Base-by-base conservation (phyloP, 1,140 invertebrate genomes). In the Solenopsis fugax region DNA sequence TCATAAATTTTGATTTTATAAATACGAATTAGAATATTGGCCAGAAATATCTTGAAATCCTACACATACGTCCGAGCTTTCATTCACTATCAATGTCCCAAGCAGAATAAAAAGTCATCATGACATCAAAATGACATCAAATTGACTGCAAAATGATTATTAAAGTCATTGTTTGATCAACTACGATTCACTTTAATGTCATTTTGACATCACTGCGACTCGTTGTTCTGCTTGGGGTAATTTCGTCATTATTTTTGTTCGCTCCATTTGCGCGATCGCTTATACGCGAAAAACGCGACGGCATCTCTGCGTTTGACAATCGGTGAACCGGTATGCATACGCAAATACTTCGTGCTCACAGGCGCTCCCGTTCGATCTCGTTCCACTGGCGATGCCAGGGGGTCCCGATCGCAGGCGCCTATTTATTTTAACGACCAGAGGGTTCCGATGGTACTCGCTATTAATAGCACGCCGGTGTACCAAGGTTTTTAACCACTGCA, bases 391-490 rank as follows among this genome's bases (percentile, higher is more conserved):
- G n/a, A 9, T 45, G 12, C 10, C 18, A 24, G 9, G n/a, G n/a
- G 21, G 12, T 18, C 29, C 16, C 5, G 21, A 29, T 54, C n/a
- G 58, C 29, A n/a, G 12, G 34, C 34, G 34, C 34, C 9, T 73
- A 84, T 82, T 73, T 84, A 84, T 84, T 84, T 84, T 73, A 73
- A 84, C 56, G 45, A 75, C 16, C 13, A 82, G 65, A 52, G 50
- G 6, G 10, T 69, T 69, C 48, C 21, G 21, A 81, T 29, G 64
- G 16, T 54, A 50, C 34, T 34, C 29, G 58, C 48, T 69, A 75
- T 73, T 84, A 84, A 62, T 75, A 84, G 80, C 54, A 9, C 37
- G 58, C 41, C n/a, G 65, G 13, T 48, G n/a, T 48, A 41, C 10
- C 67, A 29, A 62, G 69, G n/a, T 37, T 37, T 84, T 84, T 45